A percentile compares a stretch with the other conserved stretches of the same genome.
phyloP scores from a whole-genome alignment of 2,113 vertebrate species.

The Hippocampus mohnikei region DNA sequence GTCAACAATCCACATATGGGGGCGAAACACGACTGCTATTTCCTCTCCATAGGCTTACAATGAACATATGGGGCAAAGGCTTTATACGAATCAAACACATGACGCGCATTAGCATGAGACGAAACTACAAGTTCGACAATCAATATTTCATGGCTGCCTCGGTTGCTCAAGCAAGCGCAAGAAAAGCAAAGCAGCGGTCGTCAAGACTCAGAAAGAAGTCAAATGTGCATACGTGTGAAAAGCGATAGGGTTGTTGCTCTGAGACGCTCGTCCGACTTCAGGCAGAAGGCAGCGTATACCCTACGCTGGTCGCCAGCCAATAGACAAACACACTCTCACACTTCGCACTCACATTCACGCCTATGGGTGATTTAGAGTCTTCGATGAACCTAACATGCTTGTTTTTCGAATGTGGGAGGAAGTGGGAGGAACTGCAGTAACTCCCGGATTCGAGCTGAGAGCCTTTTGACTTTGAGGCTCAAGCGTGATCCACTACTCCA shows the following conservation, averaged over 20 bases:
- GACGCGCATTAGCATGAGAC: not conserved
- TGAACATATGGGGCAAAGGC: constrained; percentile 10
- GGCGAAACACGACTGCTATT: not conserved
- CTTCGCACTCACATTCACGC: no score
- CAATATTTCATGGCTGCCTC: constrained; percentile 24
- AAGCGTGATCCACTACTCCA: no score
- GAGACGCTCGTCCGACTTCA: no score
- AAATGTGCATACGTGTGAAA: not conserved
- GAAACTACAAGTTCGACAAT: constrained; percentile 15
- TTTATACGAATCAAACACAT: constrained; percentile 28
- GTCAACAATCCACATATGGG: constrained; percentile 37
- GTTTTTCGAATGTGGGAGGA: no score
- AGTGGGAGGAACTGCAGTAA: no score
- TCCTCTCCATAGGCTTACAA: constrained; percentile 5
- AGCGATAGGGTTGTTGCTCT: not conserved
- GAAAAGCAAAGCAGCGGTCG: constrained; percentile 1
- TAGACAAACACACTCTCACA: no score
- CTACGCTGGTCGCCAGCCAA: no score
- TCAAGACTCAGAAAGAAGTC: not conserved
- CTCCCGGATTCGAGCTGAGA: no score
- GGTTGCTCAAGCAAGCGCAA: constrained; percentile 13
- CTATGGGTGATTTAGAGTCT: no score
- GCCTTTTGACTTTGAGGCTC: no score
- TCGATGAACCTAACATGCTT: no score
- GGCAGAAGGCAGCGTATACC: no score